These are phyloP conservation scores for Rosalia funebris DNA, from an alignment of 2,888 invertebrate genomes.

Conservation along the genomic window DNA sequence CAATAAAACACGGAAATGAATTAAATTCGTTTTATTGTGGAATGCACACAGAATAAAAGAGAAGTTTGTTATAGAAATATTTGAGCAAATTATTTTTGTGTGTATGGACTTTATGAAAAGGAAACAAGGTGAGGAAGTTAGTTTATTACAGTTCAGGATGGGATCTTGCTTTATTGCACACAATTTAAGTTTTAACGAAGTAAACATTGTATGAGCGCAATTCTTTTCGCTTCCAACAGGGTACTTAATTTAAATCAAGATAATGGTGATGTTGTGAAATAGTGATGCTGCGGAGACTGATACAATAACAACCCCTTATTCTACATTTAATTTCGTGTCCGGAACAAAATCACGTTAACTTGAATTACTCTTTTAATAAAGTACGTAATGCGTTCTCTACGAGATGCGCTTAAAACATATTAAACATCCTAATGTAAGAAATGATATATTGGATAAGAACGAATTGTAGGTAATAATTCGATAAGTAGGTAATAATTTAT, in stretches of 20 bases:
- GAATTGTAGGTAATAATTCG: no score
- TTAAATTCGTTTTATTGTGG: slow-evolving; percentile 59
- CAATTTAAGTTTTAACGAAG: slow-evolving; percentile 60
- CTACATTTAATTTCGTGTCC: no score
- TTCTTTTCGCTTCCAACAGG: slow-evolving; percentile 8
- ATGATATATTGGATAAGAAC: no score
- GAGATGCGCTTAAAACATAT: no score
- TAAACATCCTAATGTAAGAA: no score
- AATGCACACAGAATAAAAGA: slow-evolving; percentile 60
- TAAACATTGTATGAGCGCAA: slow-evolving; percentile 51
- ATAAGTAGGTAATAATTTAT: no score
- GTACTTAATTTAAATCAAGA: slow-evolving; percentile 18
- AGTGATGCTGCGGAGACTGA: not conserved
- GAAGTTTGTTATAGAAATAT: slow-evolving; percentile 56
- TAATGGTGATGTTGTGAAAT: not conserved
- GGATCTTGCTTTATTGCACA: slow-evolving; percentile 58
- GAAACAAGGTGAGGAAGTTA: slow-evolving; percentile 56
- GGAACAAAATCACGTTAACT: no score
- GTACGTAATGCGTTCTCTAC: no score
- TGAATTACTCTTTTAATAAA: no score
- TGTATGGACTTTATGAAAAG: slow-evolving; percentile 53
- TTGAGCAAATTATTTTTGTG: slow-evolving; percentile 60
- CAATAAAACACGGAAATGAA: slow-evolving; percentile 53
- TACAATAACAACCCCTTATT: slow-evolving; percentile 13
- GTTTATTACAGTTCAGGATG: slow-evolving; percentile 55